Percentiles rank a stretch among this genome's conserved stretches.
Conservation (phyloP, 2,797 vertebrate species). For the Chaetodon trifasciatus region DNA sequence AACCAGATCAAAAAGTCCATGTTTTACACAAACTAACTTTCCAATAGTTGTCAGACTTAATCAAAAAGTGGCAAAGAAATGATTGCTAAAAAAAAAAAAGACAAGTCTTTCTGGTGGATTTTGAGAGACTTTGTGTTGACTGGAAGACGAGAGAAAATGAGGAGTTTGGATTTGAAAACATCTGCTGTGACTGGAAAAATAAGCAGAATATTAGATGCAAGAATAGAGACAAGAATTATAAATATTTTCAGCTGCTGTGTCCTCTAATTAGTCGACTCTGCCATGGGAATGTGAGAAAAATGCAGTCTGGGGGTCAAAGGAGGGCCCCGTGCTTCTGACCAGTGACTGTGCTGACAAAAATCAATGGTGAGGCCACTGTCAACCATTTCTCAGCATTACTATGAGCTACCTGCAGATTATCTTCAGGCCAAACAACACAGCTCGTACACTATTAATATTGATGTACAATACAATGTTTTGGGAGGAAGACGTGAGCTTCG, state of each 20-base stretch:
- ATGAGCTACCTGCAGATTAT: slow-evolving; percentile 44
- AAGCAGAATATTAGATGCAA: background rate
- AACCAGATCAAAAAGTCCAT: slow-evolving; percentile 36
- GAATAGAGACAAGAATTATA: background rate
- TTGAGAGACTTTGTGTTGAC: background rate
- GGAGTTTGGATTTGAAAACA: slow-evolving; percentile 3
- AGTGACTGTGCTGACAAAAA: slow-evolving; percentile 35
- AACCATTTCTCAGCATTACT: slow-evolving; percentile 24
- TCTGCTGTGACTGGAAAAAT: slow-evolving; percentile 20
- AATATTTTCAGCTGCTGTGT: slow-evolving; percentile 32
- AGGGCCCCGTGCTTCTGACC: slow-evolving; percentile 6
- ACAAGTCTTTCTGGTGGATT: slow-evolving; percentile 10
- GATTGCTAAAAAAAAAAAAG: background rate
- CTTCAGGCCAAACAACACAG: slow-evolving; percentile 48
- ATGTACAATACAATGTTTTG: slow-evolving; percentile 36
- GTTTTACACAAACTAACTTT: slow-evolving; percentile 41
- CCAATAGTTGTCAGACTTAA: slow-evolving; percentile 38
- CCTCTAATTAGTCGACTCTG: slow-evolving; percentile 46
- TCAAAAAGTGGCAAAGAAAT: slow-evolving; percentile 2
- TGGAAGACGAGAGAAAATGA: background rate
- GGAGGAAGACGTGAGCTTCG: slow-evolving; percentile 36
- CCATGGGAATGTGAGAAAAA: slow-evolving; percentile 6
- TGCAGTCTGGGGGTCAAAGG: slow-evolving; percentile 11
- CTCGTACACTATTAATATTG: slow-evolving; percentile 61
- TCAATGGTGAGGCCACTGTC: background rate